Conservation (phyloP, 2,888 invertebrate species). For the Crematogaster levior region DNA sequence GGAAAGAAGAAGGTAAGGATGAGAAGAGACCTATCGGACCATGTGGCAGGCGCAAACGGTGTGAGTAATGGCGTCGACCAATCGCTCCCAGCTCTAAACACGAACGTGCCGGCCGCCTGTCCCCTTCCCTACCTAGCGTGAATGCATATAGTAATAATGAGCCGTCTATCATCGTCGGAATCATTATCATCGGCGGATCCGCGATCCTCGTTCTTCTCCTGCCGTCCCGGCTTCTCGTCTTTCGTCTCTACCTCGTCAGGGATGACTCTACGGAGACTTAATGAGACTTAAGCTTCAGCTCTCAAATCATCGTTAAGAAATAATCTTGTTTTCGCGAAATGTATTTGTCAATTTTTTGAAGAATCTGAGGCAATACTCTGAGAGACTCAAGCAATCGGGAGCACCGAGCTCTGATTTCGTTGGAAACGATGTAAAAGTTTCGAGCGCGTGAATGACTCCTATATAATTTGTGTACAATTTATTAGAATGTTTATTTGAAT, state of each 20-base stretch:
- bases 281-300: constrained; percentile 31
- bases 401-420: background rate
- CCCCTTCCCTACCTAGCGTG: constrained; percentile 42
- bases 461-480: background rate
- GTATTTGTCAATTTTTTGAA: background rate
- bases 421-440: background rate
- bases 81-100: constrained; percentile 78
- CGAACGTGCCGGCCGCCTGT: constrained; percentile 73
- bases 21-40: constrained; percentile 73
- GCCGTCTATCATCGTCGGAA: constrained; percentile 80
- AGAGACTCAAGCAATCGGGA: background rate
- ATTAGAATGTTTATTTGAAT: background rate
- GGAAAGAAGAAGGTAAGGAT: constrained; percentile 49
- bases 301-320: background rate
- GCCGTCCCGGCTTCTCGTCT: constrained; percentile 46
- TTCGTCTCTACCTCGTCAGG: constrained; percentile 58
- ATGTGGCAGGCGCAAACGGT: constrained; percentile 82
- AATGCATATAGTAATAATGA: constrained; percentile 75
- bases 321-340: background rate
- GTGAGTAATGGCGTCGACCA: constrained; percentile 80
- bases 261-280: constrained; percentile 34
- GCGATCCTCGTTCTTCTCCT: constrained; percentile 55
- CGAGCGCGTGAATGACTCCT: background rate
- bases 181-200: constrained; percentile 77
- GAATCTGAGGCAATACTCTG: background rate